A percentile compares a stretch with the other conserved stretches of the same genome.
Evolutionary conservation across 2,797 vertebrate species (phyloP).

Genomic region (Danio aesculapii): DNA sequence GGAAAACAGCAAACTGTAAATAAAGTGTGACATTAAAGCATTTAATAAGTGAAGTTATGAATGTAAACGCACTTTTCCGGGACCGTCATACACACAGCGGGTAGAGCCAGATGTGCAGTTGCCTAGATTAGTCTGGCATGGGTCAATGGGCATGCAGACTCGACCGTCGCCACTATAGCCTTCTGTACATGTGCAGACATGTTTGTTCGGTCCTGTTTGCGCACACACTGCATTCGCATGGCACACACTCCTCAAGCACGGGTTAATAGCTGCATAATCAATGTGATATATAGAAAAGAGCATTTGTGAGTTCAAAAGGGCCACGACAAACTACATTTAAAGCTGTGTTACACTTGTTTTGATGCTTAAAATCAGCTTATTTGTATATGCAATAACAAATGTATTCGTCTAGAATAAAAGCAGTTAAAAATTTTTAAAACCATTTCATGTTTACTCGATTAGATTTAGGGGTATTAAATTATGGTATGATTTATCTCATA

Average conservation of each 20-base stretch:
- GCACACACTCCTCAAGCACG: slow-evolving; percentile 82
- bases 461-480: too few species aligned
- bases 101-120: slow-evolving; percentile 79
- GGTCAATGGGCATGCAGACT: slow-evolving; percentile 85
- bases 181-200: slow-evolving; percentile 82
- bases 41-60: background rate
- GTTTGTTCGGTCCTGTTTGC: slow-evolving; percentile 83
- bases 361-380: too few species aligned
- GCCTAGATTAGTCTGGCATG: slow-evolving; percentile 82
- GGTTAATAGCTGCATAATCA: slow-evolving; percentile 85
- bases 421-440: too few species aligned
- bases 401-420: too few species aligned
- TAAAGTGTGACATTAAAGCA: background rate
- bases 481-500: too few species aligned
- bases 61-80: slow-evolving; percentile 80
- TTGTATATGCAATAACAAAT: too few species aligned
- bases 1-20: background rate
- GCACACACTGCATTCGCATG: slow-evolving; percentile 80
- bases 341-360: too few species aligned
- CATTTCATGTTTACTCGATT: too few species aligned
- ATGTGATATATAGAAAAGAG: background rate
- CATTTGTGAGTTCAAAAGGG: background rate
- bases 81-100: slow-evolving; percentile 84
- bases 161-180: slow-evolving; percentile 88
- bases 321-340: background rate